A percentile compares a stretch with the other conserved stretches of the same genome.
phyloP scores from a whole-genome alignment of 2,888 invertebrate genomes.

The Rhagophthalmus giganteus region DNA sequence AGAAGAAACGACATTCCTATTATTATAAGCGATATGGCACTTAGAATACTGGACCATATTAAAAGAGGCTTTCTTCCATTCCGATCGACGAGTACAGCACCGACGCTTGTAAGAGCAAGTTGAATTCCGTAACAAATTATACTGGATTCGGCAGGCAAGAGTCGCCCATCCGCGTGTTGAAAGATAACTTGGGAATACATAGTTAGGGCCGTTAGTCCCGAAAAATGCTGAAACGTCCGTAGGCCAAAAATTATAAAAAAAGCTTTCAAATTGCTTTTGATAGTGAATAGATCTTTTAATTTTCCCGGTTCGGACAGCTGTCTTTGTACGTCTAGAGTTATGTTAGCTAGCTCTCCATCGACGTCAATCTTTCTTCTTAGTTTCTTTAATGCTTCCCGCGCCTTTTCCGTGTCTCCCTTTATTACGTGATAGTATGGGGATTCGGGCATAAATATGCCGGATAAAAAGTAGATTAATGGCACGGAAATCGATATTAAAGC shows the following conservation, averaged over 20 bases:
- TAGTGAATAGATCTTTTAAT: conserved; percentile 60
- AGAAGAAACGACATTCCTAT: conserved; percentile 21
- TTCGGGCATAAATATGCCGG: conserved; percentile 59
- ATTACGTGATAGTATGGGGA: conserved; percentile 58
- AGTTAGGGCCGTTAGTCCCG: conserved; percentile 41
- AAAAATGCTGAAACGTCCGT: conserved; percentile 43
- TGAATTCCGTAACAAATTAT: conserved; percentile 56
- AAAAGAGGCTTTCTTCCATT: conserved; percentile 55
- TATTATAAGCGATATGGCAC: neutral
- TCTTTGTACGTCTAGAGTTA: conserved; percentile 41
- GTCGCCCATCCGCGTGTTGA: conserved; percentile 42
- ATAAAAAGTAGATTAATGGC: conserved; percentile 36
- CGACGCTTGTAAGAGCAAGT: conserved; percentile 42
- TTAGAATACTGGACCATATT: conserved; percentile 53
- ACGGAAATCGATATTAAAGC: conserved; percentile 30
- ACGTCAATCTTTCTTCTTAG: conserved; percentile 40
- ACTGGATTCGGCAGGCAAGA: conserved; percentile 48
- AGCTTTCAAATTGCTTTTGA: conserved; percentile 63
- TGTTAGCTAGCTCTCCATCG: conserved; percentile 39
- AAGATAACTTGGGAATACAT: conserved; percentile 47
- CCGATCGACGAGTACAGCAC: conserved; percentile 45
- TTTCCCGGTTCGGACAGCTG: conserved; percentile 53
- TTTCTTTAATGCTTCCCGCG: conserved; percentile 37
- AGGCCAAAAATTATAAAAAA: conserved; percentile 63
- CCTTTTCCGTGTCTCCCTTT: conserved; percentile 39